phyloP scores from a whole-genome alignment of 30 jellyfish, hydroid and myxozoan species.

The Phacellophora camtschatica region DNA sequence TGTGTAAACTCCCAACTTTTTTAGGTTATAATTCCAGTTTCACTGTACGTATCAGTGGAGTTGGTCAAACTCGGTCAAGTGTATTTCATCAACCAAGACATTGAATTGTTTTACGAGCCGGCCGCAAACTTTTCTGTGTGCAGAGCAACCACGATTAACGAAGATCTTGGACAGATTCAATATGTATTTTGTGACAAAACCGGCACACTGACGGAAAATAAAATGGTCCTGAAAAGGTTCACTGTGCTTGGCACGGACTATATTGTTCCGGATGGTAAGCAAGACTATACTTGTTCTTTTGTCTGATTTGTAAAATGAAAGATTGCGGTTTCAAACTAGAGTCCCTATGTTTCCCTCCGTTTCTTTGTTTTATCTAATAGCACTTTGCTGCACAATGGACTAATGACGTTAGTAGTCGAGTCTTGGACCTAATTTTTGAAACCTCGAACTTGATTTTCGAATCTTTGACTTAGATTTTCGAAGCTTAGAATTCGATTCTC shows the following conservation, averaged over 20 bases:
- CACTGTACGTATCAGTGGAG: constrained; percentile 94
- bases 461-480: too few species aligned
- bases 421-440: too few species aligned
- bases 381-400: too few species aligned
- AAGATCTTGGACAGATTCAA: constrained; percentile 96
- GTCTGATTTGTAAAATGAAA: too few species aligned
- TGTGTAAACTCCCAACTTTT: neutral
- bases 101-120: constrained; percentile 66
- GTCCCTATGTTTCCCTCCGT: too few species aligned
- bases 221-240: constrained; percentile 83
- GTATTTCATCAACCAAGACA: constrained; percentile 89
- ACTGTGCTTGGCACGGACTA: constrained; percentile 77
- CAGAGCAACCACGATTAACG: constrained; percentile 93
- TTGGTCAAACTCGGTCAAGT: constrained; percentile 97
- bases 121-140: constrained; percentile 76
- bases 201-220: constrained; percentile 94
- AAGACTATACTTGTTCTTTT: too few species aligned
- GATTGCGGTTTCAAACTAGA: too few species aligned
- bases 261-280: constrained; percentile 57
- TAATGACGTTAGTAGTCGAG: too few species aligned
- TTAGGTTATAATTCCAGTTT: constrained; percentile 91
- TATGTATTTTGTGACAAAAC: constrained; percentile 94
- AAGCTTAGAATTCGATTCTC: too few species aligned
- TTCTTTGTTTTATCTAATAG: too few species aligned
- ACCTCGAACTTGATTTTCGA: too few species aligned